Evolutionary conservation across 2,797 vertebrate species (phyloP), one percentile per base, ranked within the genome.

Genomic region (Acipenser transmontanus): DNA sequence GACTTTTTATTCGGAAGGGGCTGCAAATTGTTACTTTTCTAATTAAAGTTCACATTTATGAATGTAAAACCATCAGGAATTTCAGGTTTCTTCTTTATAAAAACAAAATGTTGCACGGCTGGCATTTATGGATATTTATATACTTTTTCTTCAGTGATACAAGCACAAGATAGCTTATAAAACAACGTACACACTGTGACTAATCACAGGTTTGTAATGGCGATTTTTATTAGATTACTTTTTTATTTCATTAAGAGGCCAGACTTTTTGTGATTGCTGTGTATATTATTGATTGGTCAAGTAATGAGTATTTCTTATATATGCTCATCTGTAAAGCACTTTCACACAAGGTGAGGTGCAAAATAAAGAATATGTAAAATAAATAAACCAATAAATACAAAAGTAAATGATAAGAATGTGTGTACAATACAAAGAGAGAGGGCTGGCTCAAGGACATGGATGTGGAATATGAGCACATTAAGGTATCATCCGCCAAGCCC

Each of bases 231-330:
- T 47, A 65, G 17, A 57, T 56, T 7, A 11, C 47, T 34, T 34
- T 56, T 65, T 50, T 63, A 14, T 47, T 61, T 20, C 34, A 20
- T 48, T 66, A 7, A 61, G 9, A 49, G 11, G 52, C 50, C 17
- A 50, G 12, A 20, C 59, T 62, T 57, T 57, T 60, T 20, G 69
- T 63, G 65, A 70, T 59, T 17, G 47, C 60, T 20, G 69, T 60
- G 49, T 56, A 51, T 50, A 60, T 63, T 67, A 70, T 70, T 20
- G 69, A 67, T 61, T 52, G 13, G 56, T 47, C 13, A 49, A 12
- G 54, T 64, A 67, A 70, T 70, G 56, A 70, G 62, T 63, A 64
- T 70, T 70, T 66, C 62, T 63, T 47, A 54, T 7, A 34, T 34
- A n/a, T 13, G 7, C 54, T 67, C 65, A 47, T 63, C 60, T 63